phyloP scores from a whole-genome alignment of 2,888 invertebrate species.

The Rhaphigaster nebulosa region DNA sequence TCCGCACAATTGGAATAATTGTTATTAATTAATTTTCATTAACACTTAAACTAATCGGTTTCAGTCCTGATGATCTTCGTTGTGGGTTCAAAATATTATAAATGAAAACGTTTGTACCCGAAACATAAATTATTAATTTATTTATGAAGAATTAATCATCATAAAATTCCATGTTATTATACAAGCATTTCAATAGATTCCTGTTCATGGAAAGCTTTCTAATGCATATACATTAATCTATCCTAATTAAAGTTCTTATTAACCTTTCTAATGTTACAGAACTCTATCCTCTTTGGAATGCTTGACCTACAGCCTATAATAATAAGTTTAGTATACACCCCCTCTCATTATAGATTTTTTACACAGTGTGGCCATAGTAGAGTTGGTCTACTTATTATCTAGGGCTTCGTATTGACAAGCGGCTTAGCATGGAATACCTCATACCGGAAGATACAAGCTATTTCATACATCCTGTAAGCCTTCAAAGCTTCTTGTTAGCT shows the following conservation, averaged over 20 bases:
- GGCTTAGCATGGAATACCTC: not conserved
- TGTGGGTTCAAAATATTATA: no score
- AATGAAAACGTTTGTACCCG: no score
- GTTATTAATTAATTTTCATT: no score
- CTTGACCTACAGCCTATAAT: not conserved
- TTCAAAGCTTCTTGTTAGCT: not conserved
- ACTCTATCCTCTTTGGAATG: not conserved
- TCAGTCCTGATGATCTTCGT: no score
- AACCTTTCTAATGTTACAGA: not conserved
- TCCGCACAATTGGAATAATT: no score
- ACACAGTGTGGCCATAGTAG: not conserved
- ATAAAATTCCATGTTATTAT: not conserved
- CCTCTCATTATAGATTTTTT: not conserved
- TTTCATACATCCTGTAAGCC: not conserved
- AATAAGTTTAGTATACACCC: not conserved
- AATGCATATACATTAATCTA: not conserved
- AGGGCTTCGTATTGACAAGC: conserved; percentile 1
- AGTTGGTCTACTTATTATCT: not conserved
- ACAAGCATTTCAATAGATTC: not conserved
- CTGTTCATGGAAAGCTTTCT: not conserved
- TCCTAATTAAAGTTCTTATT: not conserved
- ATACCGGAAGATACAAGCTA: not conserved
- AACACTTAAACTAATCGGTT: no score
- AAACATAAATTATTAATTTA: not conserved
- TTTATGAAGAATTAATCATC: not conserved